Evolutionary conservation across 2,888 invertebrate species (phyloP).

Genomic region (Ceriagrion tenellum): DNA sequence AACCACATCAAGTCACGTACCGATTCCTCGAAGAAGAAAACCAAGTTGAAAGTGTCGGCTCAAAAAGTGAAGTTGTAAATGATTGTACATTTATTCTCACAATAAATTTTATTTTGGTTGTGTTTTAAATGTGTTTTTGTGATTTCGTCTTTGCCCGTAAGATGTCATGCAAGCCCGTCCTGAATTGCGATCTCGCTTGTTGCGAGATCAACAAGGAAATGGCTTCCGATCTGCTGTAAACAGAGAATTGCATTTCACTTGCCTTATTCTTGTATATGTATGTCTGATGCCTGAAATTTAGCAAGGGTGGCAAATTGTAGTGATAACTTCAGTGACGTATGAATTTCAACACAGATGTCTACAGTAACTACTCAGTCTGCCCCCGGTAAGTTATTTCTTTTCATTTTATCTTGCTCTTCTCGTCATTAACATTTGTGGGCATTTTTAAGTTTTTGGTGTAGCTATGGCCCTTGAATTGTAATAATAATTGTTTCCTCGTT

Average conservation of each 20-base stretch:
- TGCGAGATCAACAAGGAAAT: constrained; percentile 76
- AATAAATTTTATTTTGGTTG: neutral
- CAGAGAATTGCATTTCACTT: constrained; percentile 74
- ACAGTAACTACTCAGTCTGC: constrained; percentile 79
- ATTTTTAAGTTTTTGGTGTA: neutral
- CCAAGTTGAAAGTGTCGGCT: constrained; percentile 77
- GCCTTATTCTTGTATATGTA: constrained; percentile 47
- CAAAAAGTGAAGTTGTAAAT: constrained; percentile 83
- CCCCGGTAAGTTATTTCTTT: constrained; percentile 77
- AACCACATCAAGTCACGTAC: constrained; percentile 80
- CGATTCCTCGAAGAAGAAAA: constrained; percentile 75
- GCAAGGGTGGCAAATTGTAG: constrained; percentile 38
- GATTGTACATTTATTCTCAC: constrained; percentile 69
- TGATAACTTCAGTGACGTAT: constrained; percentile 70
- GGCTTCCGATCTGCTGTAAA: constrained; percentile 79
- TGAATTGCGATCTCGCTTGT: constrained; percentile 80
- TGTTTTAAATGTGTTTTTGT: no score
- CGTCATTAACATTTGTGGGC: neutral
- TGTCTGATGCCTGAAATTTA: constrained; percentile 23
- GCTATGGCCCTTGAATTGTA: neutral
- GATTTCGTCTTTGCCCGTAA: neutral
- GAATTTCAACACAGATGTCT: constrained; percentile 77
- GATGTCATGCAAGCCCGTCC: constrained; percentile 75
- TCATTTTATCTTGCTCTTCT: neutral
- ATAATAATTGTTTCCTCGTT: neutral